Conservation (phyloP, 2,888 invertebrate species). For the Tiphia femorata region DNA sequence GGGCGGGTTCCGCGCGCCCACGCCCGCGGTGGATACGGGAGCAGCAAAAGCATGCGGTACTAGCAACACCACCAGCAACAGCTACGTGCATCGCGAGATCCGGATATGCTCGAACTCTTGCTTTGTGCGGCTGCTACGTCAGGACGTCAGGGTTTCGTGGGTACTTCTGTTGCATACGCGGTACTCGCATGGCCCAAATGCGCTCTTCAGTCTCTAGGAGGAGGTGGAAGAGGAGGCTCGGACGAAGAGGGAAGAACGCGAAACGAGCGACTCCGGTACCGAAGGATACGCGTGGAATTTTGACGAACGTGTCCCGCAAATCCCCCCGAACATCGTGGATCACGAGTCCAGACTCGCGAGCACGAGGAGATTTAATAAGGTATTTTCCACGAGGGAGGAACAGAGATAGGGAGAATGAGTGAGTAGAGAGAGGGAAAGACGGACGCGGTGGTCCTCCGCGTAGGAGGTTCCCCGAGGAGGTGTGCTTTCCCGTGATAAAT, state of each 20-base stretch:
- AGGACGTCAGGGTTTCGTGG: conserved; percentile 61
- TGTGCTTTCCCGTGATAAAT: too few relatives aligned
- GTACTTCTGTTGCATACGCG: conserved; percentile 31
- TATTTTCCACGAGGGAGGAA: too few relatives aligned
- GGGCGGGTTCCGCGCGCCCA: conserved; percentile 8
- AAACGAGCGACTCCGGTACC: conserved; percentile 26
- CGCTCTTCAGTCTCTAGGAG: too few relatives aligned
- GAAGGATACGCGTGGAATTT: conserved; percentile 20
- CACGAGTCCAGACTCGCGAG: background rate
- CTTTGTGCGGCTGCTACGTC: conserved; percentile 65
- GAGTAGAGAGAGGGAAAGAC: too few relatives aligned
- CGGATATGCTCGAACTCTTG: conserved; percentile 8
- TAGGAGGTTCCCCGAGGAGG: too few relatives aligned
- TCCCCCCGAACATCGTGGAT: background rate
- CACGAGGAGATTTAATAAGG: too few relatives aligned
- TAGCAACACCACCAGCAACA: conserved; percentile 12
- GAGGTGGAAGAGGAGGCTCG: too few relatives aligned
- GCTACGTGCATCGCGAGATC: conserved; percentile 15
- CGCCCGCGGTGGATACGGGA: too few relatives aligned
- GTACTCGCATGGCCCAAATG: conserved; percentile 42
- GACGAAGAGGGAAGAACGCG: conserved; percentile 21
- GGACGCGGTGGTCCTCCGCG: too few relatives aligned
- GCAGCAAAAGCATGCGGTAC: too few relatives aligned
- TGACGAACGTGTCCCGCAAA: background rate
- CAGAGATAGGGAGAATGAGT: too few relatives aligned